phyloP scores from a whole-genome alignment of 2,888 invertebrate species.

The Tolmerus cingulatus region DNA sequence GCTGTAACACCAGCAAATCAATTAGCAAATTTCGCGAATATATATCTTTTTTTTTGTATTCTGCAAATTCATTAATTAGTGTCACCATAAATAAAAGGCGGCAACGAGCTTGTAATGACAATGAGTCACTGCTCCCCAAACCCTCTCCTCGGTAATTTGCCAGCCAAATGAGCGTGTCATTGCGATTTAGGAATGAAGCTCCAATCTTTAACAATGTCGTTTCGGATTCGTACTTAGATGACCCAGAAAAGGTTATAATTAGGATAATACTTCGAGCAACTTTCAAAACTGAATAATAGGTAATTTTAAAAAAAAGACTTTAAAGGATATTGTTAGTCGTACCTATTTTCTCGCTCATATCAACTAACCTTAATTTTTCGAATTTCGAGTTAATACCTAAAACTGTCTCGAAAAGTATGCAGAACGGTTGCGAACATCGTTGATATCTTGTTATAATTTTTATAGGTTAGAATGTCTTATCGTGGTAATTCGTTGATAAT shows the following conservation, averaged over 20 bases:
- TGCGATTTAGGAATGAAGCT: background rate
- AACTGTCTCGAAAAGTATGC: no score
- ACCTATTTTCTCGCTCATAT: no score
- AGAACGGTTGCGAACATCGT: no score
- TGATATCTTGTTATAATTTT: no score
- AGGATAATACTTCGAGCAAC: background rate
- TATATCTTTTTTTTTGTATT: background rate
- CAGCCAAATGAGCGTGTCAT: background rate
- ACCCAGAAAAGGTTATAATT: background rate
- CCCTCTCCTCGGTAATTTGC: background rate
- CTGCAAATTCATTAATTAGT: constrained; percentile 2
- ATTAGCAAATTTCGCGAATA: background rate
- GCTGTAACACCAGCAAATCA: background rate
- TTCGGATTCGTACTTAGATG: background rate
- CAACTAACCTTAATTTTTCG: no score
- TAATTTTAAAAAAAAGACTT: background rate
- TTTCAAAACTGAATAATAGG: background rate
- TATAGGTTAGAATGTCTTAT: no score
- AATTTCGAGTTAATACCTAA: no score
- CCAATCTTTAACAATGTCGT: background rate
- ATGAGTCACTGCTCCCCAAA: background rate
- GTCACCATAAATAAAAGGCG: constrained; percentile 22
- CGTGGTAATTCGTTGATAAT: no score
- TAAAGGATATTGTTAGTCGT: background rate
- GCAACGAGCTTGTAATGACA: background rate